These are phyloP conservation scores for Mus caroli DNA, from an alignment of 2,797 vertebrate species.

Conservation along the genomic window DNA sequence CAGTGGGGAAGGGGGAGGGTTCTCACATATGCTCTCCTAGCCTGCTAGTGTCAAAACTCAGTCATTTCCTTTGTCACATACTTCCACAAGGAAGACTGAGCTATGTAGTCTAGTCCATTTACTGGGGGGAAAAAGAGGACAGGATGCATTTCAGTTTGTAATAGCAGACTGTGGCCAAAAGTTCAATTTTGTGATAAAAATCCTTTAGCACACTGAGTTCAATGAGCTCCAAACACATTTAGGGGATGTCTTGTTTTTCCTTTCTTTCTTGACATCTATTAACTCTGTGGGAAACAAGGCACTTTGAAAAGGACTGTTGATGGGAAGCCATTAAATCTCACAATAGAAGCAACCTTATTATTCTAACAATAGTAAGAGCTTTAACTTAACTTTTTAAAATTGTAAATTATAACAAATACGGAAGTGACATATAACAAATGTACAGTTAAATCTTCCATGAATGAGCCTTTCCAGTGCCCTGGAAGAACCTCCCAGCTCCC, in stretches of 20 bases:
- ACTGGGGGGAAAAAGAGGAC: not conserved
- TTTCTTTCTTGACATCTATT: not conserved
- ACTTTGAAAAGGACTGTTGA: not conserved
- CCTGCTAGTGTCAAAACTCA: not conserved
- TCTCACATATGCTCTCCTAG: not conserved
- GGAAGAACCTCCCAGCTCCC: not conserved
- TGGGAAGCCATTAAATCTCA: not conserved
- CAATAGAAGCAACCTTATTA: conserved; percentile 22
- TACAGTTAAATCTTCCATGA: not conserved
- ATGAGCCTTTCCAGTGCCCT: not conserved
- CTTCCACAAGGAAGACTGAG: not conserved
- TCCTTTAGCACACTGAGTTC: not conserved
- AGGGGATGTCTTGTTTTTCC: not conserved
- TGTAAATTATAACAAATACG: not conserved
- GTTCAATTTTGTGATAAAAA: conserved; percentile 8
- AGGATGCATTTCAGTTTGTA: not conserved
- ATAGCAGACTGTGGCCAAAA: not conserved
- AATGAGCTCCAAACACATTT: not conserved
- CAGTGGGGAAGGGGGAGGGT: fast-evolving
- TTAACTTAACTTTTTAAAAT: not conserved
- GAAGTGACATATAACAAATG: not conserved
- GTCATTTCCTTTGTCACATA: not conserved
- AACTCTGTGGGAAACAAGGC: not conserved
- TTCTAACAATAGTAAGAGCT: not conserved
- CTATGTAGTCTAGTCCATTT: not conserved